Percentiles rank a stretch among this genome's conserved stretches.
These are phyloP conservation scores for Phoxinus phoxinus DNA, from an alignment of 2,113 vertebrate species.

Conservation along the genomic window DNA sequence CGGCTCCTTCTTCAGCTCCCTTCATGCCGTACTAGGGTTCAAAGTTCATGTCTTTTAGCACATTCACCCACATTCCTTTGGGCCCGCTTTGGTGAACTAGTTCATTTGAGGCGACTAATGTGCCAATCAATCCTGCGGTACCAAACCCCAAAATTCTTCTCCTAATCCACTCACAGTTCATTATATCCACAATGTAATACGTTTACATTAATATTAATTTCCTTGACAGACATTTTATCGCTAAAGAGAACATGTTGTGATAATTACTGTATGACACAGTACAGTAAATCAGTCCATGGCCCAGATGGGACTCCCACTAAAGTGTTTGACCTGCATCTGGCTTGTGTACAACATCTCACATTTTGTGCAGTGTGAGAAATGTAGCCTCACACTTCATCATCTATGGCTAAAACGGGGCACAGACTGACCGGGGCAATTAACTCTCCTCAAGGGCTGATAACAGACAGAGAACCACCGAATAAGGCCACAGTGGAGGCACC, in stretches of 20 bases:
- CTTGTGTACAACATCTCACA: slow-evolving; percentile 50
- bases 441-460: slow-evolving; percentile 47
- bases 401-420: slow-evolving; percentile 38
- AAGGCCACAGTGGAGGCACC: slow-evolving; percentile 36
- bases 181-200: slow-evolving; percentile 2
- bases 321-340: slow-evolving; percentile 52
- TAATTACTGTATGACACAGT: slow-evolving; percentile 25
- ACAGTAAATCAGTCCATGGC: slow-evolving; percentile 41
- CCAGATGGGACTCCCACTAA: slow-evolving; percentile 29
- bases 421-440: slow-evolving; percentile 56
- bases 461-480: slow-evolving; percentile 39
- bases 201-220: slow-evolving; percentile 27
- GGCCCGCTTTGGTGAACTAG: slow-evolving; percentile 43
- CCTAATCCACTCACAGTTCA: slow-evolving; percentile 17
- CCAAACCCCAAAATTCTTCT: slow-evolving; percentile 7
- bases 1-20: slow-evolving; percentile 48
- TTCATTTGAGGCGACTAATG: slow-evolving; percentile 50
- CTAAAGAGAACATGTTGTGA: slow-evolving; percentile 22
- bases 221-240: slow-evolving; percentile 15
- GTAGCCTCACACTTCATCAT: slow-evolving; percentile 50
- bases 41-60: slow-evolving; percentile 67
- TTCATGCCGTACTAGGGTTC: slow-evolving; percentile 58
- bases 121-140: slow-evolving; percentile 50
- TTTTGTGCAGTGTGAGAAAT: slow-evolving; percentile 41
- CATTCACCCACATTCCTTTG: slow-evolving; percentile 48